Percentiles rank a stretch among this genome's conserved stretches.
Conservation (phyloP, 2,888 invertebrate genomes). For the Caenorhabditis zanzibari region DNA sequence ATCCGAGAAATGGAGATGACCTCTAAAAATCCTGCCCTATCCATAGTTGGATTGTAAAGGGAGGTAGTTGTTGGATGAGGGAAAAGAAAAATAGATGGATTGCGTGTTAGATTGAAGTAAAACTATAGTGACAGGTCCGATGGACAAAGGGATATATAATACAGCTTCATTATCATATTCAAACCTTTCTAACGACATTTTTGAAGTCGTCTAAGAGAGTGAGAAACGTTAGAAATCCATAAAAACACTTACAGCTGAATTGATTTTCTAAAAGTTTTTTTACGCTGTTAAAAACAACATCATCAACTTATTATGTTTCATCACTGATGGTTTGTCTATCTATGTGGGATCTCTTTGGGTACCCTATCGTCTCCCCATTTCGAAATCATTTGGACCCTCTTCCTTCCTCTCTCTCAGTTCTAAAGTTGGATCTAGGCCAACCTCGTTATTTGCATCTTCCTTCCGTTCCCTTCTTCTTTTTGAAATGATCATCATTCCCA, state of each 20-base stretch:
- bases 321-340: not conserved
- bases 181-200: slow-evolving; percentile 1
- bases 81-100: slow-evolving; percentile 8
- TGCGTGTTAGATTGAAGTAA: slow-evolving; percentile 33
- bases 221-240: too few species aligned
- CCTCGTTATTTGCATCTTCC: slow-evolving; percentile 36
- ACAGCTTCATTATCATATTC: slow-evolving; percentile 56
- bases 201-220: not conserved
- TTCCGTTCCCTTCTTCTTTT: slow-evolving; percentile 20
- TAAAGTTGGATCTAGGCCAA: slow-evolving; percentile 54
- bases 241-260: too few species aligned
- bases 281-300: too few species aligned
- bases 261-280: too few species aligned
- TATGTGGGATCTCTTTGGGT: not conserved
- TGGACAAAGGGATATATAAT: not conserved
- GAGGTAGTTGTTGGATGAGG: not conserved
- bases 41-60: not conserved
- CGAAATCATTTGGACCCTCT: slow-evolving; percentile 22
- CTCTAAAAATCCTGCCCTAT: slow-evolving; percentile 24
- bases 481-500: slow-evolving; percentile 45
- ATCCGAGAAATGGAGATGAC: not conserved
- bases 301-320: not conserved
- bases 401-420: not conserved
- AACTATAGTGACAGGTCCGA: slow-evolving; percentile 42
- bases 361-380: slow-evolving; percentile 11